phyloP scores from a whole-genome alignment of 2,888 invertebrate species.

The Aleiodes testaceus region DNA sequence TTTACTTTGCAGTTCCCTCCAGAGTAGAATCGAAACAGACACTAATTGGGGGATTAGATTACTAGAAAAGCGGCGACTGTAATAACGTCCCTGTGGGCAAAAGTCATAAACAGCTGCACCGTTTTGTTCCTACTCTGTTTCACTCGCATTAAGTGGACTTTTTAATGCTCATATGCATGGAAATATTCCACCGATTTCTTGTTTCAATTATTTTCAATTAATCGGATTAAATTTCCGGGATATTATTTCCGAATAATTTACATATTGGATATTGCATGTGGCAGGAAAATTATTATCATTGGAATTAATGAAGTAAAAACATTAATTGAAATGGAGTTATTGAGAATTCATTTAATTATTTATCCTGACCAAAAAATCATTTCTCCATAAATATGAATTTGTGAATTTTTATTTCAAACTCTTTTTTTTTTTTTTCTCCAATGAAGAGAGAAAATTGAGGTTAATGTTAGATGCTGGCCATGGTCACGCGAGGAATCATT shows the following conservation, averaged over 20 bases:
- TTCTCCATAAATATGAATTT: background rate
- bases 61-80: constrained; percentile 34
- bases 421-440: background rate
- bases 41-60: constrained; percentile 33
- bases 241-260: constrained; percentile 1
- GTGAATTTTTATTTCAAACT: background rate
- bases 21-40: background rate
- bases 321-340: no score
- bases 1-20: background rate
- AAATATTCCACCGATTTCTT: background rate
- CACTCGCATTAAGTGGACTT: constrained; percentile 2
- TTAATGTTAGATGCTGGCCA: constrained; percentile 5
- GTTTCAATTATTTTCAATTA: background rate
- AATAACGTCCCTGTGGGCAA: constrained; percentile 39
- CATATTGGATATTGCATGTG: background rate
- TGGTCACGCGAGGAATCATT: constrained; percentile 38
- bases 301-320: background rate
- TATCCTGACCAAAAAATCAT: background rate
- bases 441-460: background rate
- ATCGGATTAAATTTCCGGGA: constrained; percentile 11
- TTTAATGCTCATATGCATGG: constrained; percentile 20
- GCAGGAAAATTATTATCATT: background rate
- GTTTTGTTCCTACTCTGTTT: constrained; percentile 32
- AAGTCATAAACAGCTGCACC: constrained; percentile 39
- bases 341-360: background rate